Percentiles rank a stretch among this genome's conserved stretches.
Evolutionary conservation across 2,888 invertebrate genomes (phyloP).

Genomic region (Adelphocoris suturalis): DNA sequence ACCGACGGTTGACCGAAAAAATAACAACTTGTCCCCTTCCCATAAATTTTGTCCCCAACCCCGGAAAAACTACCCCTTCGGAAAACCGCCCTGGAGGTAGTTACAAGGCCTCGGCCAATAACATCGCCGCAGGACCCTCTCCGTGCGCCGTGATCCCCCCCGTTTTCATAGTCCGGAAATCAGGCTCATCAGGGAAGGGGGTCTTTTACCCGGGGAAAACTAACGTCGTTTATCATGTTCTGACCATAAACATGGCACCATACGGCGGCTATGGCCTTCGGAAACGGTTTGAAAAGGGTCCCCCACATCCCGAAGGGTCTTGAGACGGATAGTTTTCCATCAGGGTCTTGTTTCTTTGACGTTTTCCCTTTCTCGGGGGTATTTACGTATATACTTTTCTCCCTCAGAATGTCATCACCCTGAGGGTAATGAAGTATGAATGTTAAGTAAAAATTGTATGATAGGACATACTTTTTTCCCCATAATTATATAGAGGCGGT

Average conservation of each 20-base stretch:
- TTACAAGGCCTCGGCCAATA: slow-evolving; percentile 36
- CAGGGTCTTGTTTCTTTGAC: background rate
- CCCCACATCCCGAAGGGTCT: background rate
- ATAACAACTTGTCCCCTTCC: background rate
- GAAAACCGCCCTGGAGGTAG: slow-evolving; percentile 33
- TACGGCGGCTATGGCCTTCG: slow-evolving; percentile 55
- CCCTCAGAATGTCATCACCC: background rate
- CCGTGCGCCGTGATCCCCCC: background rate
- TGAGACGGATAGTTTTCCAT: background rate
- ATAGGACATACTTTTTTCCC: no score
- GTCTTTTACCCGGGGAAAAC: slow-evolving; percentile 38
- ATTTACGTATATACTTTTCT: no score
- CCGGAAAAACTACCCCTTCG: slow-evolving; percentile 2
- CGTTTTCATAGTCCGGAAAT: slow-evolving; percentile 37
- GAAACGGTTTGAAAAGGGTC: slow-evolving; percentile 28
- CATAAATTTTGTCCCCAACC: background rate
- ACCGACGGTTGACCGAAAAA: background rate
- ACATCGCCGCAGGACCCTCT: slow-evolving; percentile 43
- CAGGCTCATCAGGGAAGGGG: slow-evolving; percentile 55
- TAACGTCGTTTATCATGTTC: slow-evolving; percentile 68
- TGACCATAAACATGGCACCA: slow-evolving; percentile 68
- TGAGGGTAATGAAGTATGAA: no score
- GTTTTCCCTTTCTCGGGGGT: background rate
- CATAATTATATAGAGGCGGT: no score
- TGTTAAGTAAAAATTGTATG: no score